A percentile compares a stretch with the other conserved stretches of the same genome.
These are phyloP conservation scores for Pseudolaguvia tuberculata DNA, from an alignment of 2,113 vertebrate species.

Conservation along the genomic window DNA sequence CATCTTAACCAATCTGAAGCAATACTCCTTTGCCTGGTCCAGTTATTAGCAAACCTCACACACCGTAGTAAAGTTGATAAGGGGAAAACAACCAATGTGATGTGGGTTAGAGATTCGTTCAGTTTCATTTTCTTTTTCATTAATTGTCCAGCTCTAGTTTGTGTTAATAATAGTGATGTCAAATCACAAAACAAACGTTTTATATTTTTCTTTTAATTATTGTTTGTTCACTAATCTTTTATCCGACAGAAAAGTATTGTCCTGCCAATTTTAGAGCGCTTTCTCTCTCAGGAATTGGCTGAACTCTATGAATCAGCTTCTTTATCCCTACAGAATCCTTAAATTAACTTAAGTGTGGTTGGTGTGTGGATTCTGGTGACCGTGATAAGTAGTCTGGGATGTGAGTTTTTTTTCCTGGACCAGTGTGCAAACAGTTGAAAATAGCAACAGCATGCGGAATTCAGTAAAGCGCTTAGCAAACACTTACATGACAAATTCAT, in stretches of 20 bases:
- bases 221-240: neutral
- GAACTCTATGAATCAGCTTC: neutral
- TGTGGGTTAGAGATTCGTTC: too few relatives aligned
- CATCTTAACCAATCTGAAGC: too few relatives aligned
- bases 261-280: neutral
- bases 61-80: too few relatives aligned
- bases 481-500: slow-evolving; percentile 31
- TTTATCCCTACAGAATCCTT: slow-evolving; percentile 14
- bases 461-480: slow-evolving; percentile 27
- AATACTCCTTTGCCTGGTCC: too few relatives aligned
- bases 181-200: neutral
- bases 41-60: too few relatives aligned
- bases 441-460: slow-evolving; percentile 34
- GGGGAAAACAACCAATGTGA: too few relatives aligned
- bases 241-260: neutral
- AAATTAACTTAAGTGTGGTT: slow-evolving; percentile 15
- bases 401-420: neutral
- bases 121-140: too few relatives aligned
- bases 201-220: neutral
- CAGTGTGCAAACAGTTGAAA: slow-evolving; percentile 28
- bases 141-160: too few relatives aligned
- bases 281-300: neutral
- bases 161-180: too few relatives aligned
- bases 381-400: slow-evolving; percentile 9
- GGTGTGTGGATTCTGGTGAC: slow-evolving; percentile 22